Conservation (phyloP, 2,888 invertebrate species). For the Pilophorus perplexus region DNA sequence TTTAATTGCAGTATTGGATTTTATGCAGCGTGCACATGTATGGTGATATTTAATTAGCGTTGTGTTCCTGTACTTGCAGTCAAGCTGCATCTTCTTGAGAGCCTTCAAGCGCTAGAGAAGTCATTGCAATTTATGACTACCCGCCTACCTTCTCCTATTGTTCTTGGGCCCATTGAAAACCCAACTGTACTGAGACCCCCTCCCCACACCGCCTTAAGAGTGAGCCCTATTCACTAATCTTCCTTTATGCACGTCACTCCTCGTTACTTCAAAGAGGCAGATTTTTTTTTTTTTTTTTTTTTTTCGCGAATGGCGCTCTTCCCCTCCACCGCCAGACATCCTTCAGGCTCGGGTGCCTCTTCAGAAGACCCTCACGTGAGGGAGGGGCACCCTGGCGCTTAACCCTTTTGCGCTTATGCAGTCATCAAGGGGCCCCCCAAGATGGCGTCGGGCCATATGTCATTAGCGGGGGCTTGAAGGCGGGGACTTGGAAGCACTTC, state of each 20-base stretch:
- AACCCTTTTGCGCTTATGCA: background rate
- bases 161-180: conserved; percentile 7
- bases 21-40: too few relatives aligned
- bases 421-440: conserved; percentile 29
- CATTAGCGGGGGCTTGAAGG: conserved; percentile 31
- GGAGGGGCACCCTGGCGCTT: background rate
- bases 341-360: background rate
- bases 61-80: too few relatives aligned
- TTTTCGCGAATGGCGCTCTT: conserved; percentile 31
- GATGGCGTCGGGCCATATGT: conserved; percentile 31
- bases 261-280: conserved; percentile 33
- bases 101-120: background rate
- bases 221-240: conserved; percentile 3
- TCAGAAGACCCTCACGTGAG: background rate
- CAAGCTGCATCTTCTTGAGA: too few relatives aligned
- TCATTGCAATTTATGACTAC: conserved; percentile 23
- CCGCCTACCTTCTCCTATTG: conserved; percentile 7
- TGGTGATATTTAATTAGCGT: too few relatives aligned
- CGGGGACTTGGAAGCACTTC: conserved; percentile 28
- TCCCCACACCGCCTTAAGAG: background rate
- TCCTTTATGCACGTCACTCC: conserved; percentile 4
- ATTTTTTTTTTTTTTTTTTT: too few relatives aligned
- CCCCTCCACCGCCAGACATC: background rate
- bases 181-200: background rate
- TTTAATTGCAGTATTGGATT: too few relatives aligned